A percentile compares a stretch with the other conserved stretches of the same genome.
Conservation (phyloP, 2,888 invertebrate species). For the Papilio gigon region DNA sequence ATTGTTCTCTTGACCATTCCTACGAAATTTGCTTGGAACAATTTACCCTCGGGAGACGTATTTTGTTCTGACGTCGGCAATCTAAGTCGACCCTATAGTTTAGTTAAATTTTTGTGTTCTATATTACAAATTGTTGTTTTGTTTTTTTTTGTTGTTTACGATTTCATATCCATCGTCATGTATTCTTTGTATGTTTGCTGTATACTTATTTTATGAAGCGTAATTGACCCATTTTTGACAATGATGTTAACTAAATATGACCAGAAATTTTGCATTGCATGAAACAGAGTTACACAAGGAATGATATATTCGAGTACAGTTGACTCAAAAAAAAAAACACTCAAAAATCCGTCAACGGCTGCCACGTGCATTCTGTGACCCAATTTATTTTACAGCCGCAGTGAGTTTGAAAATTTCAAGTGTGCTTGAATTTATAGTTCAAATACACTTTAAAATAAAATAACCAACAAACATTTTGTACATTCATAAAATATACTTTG, state of each 20-base stretch:
- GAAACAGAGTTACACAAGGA: slow-evolving; percentile 1
- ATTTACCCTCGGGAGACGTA: slow-evolving; percentile 60
- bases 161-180: too few relatives aligned
- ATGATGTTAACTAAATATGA: slow-evolving; percentile 4
- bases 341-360: slow-evolving; percentile 55
- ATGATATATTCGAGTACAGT: slow-evolving; percentile 25
- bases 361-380: slow-evolving; percentile 48
- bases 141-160: background rate
- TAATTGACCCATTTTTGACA: too few relatives aligned
- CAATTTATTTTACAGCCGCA: slow-evolving; percentile 26
- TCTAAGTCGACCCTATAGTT: slow-evolving; percentile 43
- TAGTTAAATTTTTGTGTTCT: slow-evolving; percentile 42
- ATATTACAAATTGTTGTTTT: slow-evolving; percentile 16
- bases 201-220: background rate
- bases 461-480: background rate
- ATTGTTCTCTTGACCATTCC: slow-evolving; percentile 70
- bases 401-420: slow-evolving; percentile 19
- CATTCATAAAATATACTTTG: background rate
- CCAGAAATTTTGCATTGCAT: background rate
- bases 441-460: background rate
- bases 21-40: slow-evolving; percentile 61
- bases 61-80: slow-evolving; percentile 57
- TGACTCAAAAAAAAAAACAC: slow-evolving; percentile 29
- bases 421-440: slow-evolving; percentile 5
- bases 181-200: too few relatives aligned